A percentile compares a stretch with the other conserved stretches of the same genome.
phyloP scores from a whole-genome alignment of 2,797 vertebrate genomes.

The Phalanger gymnotis region DNA sequence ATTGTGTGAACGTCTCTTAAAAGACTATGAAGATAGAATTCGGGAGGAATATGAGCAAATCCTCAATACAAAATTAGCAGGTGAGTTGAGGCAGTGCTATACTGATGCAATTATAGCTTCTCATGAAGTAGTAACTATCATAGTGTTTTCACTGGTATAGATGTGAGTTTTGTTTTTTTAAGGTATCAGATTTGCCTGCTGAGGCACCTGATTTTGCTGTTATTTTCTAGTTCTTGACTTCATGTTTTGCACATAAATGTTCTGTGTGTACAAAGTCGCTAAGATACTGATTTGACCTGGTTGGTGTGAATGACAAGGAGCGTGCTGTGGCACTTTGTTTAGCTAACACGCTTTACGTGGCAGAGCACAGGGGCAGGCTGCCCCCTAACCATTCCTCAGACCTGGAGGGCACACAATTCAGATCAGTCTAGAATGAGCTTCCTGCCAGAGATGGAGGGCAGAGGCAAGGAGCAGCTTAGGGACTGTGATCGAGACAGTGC shows the following conservation, averaged over 20 bases:
- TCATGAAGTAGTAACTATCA: background rate
- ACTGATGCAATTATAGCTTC: background rate
- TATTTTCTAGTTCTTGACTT: background rate
- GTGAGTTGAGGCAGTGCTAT: slow-evolving; percentile 78
- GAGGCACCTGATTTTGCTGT: background rate
- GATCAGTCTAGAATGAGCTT: background rate
- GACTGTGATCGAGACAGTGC: background rate
- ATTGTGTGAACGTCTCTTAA: slow-evolving; percentile 94
- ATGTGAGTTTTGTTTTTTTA: background rate
- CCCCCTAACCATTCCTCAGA: background rate
- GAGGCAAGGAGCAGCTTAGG: background rate
- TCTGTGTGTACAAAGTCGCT: slow-evolving; percentile 21
- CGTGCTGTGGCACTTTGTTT: slow-evolving; percentile 15
- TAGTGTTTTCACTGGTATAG: background rate
- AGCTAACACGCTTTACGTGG: background rate
- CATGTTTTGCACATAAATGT: background rate
- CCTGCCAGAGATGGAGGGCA: background rate
- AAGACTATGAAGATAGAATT: slow-evolving; percentile 96
- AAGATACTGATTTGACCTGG: slow-evolving; percentile 25
- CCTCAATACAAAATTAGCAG: slow-evolving; percentile 95
- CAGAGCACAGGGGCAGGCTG: background rate
- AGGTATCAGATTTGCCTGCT: background rate
- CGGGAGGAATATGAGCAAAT: slow-evolving; percentile 95
- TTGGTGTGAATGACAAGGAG: slow-evolving; percentile 24
- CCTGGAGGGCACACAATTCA: background rate